A percentile compares a stretch with the other conserved stretches of the same genome.
Conservation (phyloP, 2,888 invertebrate genomes). For the Nemotelus pantherinus region DNA sequence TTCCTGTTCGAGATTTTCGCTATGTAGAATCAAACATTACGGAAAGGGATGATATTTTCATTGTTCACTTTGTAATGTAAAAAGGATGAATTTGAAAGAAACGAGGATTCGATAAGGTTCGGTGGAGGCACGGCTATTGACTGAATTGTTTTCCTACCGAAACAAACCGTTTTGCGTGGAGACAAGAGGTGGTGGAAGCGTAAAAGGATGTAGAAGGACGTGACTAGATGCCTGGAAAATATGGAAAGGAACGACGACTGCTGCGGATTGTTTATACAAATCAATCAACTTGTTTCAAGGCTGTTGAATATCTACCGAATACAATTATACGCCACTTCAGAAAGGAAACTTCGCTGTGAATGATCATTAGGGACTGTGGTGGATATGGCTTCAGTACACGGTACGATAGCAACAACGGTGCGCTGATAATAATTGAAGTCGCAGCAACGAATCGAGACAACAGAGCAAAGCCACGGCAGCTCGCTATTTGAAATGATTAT, state of each 20-base stretch:
- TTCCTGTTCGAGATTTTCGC: slow-evolving; percentile 20
- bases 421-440: neutral
- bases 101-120: neutral
- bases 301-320: slow-evolving; percentile 32
- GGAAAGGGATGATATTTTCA: slow-evolving; percentile 40
- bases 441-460: neutral
- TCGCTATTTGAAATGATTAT: slow-evolving; percentile 5
- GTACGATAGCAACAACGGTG: neutral
- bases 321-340: slow-evolving; percentile 8
- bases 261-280: slow-evolving; percentile 40
- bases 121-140: neutral
- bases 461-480: neutral
- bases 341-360: slow-evolving; percentile 1
- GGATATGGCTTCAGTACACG: neutral
- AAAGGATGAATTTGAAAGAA: slow-evolving; percentile 23
- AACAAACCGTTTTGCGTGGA: neutral
- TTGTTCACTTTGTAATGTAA: slow-evolving; percentile 36
- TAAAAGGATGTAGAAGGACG: slow-evolving; percentile 1
- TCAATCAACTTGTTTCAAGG: slow-evolving; percentile 44
- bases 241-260: slow-evolving; percentile 17
- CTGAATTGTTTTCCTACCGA: neutral
- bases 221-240: slow-evolving; percentile 31
- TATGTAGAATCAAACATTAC: slow-evolving; percentile 15
- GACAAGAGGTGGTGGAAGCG: neutral
- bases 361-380: neutral